Conservation (phyloP, 2,888 invertebrate species). For the Limnephilus rhombicus region DNA sequence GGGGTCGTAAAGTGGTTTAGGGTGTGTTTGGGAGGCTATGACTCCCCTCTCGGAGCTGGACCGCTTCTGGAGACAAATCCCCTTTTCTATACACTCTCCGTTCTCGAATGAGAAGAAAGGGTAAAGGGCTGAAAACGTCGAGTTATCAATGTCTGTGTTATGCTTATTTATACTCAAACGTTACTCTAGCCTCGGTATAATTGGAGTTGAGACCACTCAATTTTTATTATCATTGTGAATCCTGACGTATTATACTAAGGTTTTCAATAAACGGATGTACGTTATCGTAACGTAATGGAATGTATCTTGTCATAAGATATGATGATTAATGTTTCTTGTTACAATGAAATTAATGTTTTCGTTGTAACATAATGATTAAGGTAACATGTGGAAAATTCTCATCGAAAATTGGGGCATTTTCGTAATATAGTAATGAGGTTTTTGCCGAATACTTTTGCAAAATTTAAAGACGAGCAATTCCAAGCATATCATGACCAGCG, state of each 20-base stretch:
- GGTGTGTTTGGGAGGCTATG: background rate
- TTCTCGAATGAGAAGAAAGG: background rate
- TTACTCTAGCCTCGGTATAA: background rate
- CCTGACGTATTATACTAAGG: background rate
- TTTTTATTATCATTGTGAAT: background rate
- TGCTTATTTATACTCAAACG: background rate
- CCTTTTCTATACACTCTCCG: background rate
- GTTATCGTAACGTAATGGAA: background rate
- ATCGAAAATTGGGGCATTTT: background rate
- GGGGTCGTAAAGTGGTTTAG: background rate
- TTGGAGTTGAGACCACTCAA: background rate
- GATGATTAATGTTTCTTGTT: background rate
- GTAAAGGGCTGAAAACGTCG: background rate
- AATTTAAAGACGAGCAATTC: background rate
- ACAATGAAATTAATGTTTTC: background rate
- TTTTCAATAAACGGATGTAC: background rate
- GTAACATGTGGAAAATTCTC: background rate
- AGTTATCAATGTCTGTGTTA: background rate
- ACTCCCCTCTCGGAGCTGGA: background rate
- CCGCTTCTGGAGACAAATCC: conserved; percentile 1
- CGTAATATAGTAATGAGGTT: background rate
- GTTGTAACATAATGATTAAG: background rate
- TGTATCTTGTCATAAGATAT: background rate
- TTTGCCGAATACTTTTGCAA: background rate
- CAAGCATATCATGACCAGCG: too few species aligned